phyloP scores from a whole-genome alignment of 2,797 vertebrate genomes.

The Distichodus sexfasciatus region DNA sequence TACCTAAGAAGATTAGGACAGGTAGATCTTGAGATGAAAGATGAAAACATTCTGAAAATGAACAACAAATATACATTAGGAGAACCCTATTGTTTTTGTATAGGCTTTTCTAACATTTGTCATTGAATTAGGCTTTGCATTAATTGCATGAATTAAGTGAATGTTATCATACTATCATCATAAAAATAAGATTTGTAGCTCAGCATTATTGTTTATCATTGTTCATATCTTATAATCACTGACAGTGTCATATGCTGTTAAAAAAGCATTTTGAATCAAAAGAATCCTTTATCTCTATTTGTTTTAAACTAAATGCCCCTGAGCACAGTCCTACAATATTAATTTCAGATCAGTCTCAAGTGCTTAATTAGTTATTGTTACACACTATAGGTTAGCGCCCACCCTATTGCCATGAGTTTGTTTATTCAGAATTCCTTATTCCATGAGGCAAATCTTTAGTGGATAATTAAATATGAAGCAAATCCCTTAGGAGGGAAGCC shows the following conservation, averaged over 20 bases:
- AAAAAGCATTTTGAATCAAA: neutral
- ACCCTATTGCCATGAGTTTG: neutral
- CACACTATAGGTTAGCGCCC: neutral
- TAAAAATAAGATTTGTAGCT: too few species aligned
- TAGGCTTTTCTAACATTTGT: too few species aligned
- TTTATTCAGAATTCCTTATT: slow-evolving; percentile 36
- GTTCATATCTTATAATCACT: neutral
- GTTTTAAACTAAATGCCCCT: neutral
- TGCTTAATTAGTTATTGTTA: slow-evolving; percentile 41
- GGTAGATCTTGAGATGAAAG: too few species aligned
- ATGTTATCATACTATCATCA: too few species aligned
- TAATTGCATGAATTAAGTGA: too few species aligned
- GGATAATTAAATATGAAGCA: slow-evolving; percentile 45
- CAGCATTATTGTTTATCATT: too few species aligned
- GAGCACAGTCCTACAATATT: slow-evolving; percentile 5
- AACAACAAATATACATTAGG: too few species aligned
- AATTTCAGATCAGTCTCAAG: slow-evolving; percentile 27
- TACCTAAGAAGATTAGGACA: too few species aligned
- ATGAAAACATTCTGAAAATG: too few species aligned
- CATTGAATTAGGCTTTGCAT: too few species aligned
- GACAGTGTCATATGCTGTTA: neutral
- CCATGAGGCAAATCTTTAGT: slow-evolving; percentile 40
- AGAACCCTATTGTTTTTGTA: too few species aligned
- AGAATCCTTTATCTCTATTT: neutral
- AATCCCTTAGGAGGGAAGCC: slow-evolving; percentile 13